Percentiles rank a stretch among this genome's conserved stretches.
Conservation (phyloP, 2,113 vertebrate species). For the Anoplopoma fimbria region DNA sequence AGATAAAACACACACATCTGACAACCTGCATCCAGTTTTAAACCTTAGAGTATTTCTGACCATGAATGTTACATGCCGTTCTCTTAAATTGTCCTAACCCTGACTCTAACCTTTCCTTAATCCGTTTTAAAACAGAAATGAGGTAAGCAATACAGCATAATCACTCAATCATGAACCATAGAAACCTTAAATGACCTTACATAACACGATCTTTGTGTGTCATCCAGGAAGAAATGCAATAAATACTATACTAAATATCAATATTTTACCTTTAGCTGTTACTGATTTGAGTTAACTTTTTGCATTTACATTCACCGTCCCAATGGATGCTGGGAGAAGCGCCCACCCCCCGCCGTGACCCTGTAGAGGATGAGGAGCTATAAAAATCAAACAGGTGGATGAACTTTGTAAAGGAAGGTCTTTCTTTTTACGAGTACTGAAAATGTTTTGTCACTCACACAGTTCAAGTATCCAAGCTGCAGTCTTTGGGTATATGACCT, state of each 20-base stretch:
- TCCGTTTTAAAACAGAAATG: neutral
- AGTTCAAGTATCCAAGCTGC: neutral
- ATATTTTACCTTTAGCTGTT: neutral
- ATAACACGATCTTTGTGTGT: neutral
- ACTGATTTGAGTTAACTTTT: neutral
- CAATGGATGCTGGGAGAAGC: neutral
- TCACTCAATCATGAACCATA: neutral
- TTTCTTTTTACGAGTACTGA: neutral
- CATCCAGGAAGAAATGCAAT: neutral
- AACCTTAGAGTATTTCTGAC: neutral
- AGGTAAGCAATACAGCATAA: neutral
- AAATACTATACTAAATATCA: neutral
- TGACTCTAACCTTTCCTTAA: neutral
- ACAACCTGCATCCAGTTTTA: neutral
- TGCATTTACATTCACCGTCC: neutral
- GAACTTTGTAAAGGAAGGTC: neutral
- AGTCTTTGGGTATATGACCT: conserved; percentile 27
- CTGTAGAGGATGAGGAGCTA: neutral
- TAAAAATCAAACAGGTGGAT: neutral
- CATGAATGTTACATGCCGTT: neutral
- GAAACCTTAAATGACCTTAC: neutral
- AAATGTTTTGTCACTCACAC: conserved; percentile 9
- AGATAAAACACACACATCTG: neutral
- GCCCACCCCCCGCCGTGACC: neutral
- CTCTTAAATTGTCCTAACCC: neutral